A percentile compares a stretch with the other conserved stretches of the same genome.
Evolutionary conservation across 2,797 vertebrate species (phyloP).

Genomic region (Amphiprion clarkii): DNA sequence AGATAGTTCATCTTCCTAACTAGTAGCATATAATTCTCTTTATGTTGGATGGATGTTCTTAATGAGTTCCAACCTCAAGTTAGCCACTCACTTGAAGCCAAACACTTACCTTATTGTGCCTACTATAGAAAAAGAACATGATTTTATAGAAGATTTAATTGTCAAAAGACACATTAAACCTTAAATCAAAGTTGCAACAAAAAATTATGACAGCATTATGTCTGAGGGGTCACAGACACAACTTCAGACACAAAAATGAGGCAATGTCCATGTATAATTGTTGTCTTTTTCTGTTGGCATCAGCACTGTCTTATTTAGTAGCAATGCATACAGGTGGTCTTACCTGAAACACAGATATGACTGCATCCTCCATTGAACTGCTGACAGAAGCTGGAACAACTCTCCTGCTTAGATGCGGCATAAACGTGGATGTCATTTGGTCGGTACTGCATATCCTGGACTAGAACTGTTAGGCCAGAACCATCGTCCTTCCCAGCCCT

Average conservation of each 20-base stretch:
- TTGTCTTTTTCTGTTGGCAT: background rate
- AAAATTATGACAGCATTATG: background rate
- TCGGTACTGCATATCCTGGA: constrained; percentile 82
- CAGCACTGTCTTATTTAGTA: background rate
- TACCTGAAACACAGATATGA: constrained; percentile 93
- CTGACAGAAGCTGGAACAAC: constrained; percentile 90
- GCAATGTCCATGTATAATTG: no score
- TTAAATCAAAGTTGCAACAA: background rate
- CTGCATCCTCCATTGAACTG: constrained; percentile 97
- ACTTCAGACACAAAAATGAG: background rate
- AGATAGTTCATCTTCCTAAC: constrained; percentile 20
- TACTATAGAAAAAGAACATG: no score
- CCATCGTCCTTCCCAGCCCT: constrained; percentile 93
- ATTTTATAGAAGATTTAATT: no score
- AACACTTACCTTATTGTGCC: no score
- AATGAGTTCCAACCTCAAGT: no score
- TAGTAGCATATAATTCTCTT: background rate
- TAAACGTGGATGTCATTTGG: constrained; percentile 90
- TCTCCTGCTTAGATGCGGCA: constrained; percentile 86
- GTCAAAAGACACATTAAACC: background rate
- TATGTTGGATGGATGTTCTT: background rate
- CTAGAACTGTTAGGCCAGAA: constrained; percentile 86
- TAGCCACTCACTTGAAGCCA: no score
- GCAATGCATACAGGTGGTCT: constrained; percentile 17
- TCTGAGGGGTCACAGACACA: background rate